Evolutionary conservation across 2,888 invertebrate species (phyloP).

Genomic region (Drosophila nr. medialis): DNA sequence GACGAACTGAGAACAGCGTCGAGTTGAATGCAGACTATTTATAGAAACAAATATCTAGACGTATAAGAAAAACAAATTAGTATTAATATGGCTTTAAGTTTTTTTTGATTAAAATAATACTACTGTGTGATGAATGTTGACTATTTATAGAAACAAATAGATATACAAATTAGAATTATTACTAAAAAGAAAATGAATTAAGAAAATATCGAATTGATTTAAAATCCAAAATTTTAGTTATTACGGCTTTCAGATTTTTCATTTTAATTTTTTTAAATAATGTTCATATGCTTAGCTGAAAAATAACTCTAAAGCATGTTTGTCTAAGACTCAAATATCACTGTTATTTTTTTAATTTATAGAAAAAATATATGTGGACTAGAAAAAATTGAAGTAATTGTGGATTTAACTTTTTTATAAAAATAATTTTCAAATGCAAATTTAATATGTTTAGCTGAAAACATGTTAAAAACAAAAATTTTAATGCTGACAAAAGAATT

Average conservation of each 20-base stretch:
- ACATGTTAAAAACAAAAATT: neutral
- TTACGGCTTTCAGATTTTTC: too few species aligned
- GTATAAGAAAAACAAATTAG: neutral
- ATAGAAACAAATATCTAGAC: neutral
- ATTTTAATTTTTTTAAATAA: too few species aligned
- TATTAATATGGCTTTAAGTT: neutral
- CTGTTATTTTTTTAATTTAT: too few species aligned
- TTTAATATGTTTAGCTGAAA: neutral
- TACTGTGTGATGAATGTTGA: neutral
- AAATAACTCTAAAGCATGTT: too few species aligned
- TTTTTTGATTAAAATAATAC: neutral
- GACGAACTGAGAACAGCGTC: conserved; percentile 3
- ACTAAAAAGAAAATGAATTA: neutral
- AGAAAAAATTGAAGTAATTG: too few species aligned
- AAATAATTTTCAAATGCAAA: neutral
- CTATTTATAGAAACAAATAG: neutral
- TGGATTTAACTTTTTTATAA: too few species aligned
- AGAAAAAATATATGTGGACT: too few species aligned
- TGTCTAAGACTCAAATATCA: too few species aligned
- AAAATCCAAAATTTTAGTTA: too few species aligned
- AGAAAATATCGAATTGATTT: neutral
- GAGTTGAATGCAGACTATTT: conserved; percentile 1
- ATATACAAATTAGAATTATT: neutral
- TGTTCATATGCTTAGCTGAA: too few species aligned
- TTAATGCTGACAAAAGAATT: too few species aligned